Conservation (phyloP, 2,888 invertebrate species). For the Nephrotoma flavescens region DNA sequence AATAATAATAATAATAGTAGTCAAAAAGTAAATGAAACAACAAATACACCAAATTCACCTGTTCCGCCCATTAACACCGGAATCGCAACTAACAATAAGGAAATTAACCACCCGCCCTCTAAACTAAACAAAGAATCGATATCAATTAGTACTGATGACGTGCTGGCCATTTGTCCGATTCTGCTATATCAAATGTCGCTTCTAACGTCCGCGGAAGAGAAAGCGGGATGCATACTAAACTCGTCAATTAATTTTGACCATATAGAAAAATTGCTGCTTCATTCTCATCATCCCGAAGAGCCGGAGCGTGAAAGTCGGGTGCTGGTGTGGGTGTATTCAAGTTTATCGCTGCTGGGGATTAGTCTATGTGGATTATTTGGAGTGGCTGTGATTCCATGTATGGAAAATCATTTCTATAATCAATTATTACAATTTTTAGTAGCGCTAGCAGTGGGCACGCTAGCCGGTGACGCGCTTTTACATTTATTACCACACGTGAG, state of each 20-base stretch:
- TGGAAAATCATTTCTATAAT: constrained; percentile 78
- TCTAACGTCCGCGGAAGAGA: constrained; percentile 34
- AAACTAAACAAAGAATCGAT: not conserved
- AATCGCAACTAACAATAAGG: not conserved
- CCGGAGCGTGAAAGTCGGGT: constrained; percentile 16
- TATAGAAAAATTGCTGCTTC: constrained; percentile 22
- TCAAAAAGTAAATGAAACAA: constrained; percentile 10
- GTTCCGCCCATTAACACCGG: not conserved
- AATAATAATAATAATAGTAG: constrained; percentile 2
- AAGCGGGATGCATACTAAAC: constrained; percentile 38
- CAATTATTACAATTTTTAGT: constrained; percentile 82
- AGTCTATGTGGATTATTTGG: constrained; percentile 78
- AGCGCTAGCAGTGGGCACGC: constrained; percentile 80
- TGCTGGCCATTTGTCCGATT: constrained; percentile 48
- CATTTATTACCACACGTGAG: constrained; percentile 82
- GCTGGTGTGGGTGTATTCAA: constrained; percentile 70
- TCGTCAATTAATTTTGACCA: not conserved
- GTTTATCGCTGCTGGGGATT: constrained; percentile 64
- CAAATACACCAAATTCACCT: not conserved
- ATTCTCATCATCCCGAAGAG: constrained; percentile 13
- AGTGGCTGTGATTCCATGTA: constrained; percentile 79
- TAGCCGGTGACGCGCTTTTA: constrained; percentile 81
- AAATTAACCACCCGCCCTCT: not conserved
- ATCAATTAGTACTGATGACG: constrained; percentile 11
- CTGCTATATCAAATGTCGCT: constrained; percentile 50